Conservation (phyloP, 2,888 invertebrate genomes). For the Tinea semifulvella region DNA sequence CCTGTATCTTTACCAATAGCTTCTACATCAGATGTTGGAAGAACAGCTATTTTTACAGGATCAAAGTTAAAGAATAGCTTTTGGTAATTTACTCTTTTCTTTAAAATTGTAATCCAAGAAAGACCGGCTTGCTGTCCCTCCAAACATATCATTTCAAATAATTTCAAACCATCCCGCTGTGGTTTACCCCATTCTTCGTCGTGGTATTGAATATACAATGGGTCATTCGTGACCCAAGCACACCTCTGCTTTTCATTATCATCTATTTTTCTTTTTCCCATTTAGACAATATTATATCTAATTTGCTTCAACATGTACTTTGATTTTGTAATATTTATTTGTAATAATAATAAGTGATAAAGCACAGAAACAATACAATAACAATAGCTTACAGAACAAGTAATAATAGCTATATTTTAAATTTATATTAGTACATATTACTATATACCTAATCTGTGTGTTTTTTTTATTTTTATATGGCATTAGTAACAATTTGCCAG, state of each 20-base stretch:
- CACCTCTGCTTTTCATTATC: constrained; percentile 27
- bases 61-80: constrained; percentile 37
- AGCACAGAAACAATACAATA: no score
- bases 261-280: no score
- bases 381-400: no score
- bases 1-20: constrained; percentile 27
- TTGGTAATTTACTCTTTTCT: constrained; percentile 44
- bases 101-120: constrained; percentile 51
- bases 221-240: constrained; percentile 42
- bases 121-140: constrained; percentile 58
- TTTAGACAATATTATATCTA: no score
- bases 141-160: constrained; percentile 54
- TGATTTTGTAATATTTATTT: no score
- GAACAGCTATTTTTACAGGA: constrained; percentile 32
- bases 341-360: no score
- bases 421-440: no score
- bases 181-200: constrained; percentile 56
- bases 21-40: constrained; percentile 30
- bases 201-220: constrained; percentile 44
- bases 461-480: no score
- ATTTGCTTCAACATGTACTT: no score
- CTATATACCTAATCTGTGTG: no score
- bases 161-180: constrained; percentile 29
- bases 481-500: no score
- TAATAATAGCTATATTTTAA: no score